Evolutionary conservation across 1,140 invertebrate species (phyloP), one percentile per base, ranked within the genome.

Genomic region (Paraescarpia echinospica): DNA sequence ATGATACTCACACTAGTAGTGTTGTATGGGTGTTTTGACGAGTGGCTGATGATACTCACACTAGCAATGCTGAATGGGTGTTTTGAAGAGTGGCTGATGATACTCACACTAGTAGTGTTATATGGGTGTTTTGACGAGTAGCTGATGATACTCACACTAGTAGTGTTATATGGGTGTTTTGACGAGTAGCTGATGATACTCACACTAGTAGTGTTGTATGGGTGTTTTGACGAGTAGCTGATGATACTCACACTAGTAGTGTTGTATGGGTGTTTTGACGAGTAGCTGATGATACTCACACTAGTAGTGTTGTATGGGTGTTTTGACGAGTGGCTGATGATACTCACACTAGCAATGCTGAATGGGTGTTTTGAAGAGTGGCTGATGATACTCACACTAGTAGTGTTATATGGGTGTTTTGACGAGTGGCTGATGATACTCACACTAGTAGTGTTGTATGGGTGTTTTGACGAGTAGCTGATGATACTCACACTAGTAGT

Each of bases 131-230:
- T 92, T 27, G 33, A 89, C 33, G 92, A 48, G 34, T 90, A 8
- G 33, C 33, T 35, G n/a, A n/a, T 59, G 22, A 12, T 41, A 90
- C 34, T 34, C 18, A 34, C 90, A 90, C 90, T 90, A 41, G 90
- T 34, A 34, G 90, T 90, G 90, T 90, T 90, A 33, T 89, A 18
- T 89, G 92, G 33, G 34, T 48, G 34, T 89, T 89, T 92, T 27
- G 33, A 89, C 33, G 92, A 48, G 34, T 90, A 8, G 33, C 33
- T 35, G n/a, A n/a, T 59, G 22, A 12, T 41, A 90, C 34, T 34
- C 18, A 34, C 90, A 90, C 90, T 90, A 41, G 90, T 34, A 34
- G 90, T 90, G 90, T 90, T 90, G 59, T 89, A 18, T 89, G 92
- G 33, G 34, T 48, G 34, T 89, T 89, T 92, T 27, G 33, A 89